Evolutionary conservation across 2,888 invertebrate species (phyloP).

Genomic region (Tenthredo mesomela): DNA sequence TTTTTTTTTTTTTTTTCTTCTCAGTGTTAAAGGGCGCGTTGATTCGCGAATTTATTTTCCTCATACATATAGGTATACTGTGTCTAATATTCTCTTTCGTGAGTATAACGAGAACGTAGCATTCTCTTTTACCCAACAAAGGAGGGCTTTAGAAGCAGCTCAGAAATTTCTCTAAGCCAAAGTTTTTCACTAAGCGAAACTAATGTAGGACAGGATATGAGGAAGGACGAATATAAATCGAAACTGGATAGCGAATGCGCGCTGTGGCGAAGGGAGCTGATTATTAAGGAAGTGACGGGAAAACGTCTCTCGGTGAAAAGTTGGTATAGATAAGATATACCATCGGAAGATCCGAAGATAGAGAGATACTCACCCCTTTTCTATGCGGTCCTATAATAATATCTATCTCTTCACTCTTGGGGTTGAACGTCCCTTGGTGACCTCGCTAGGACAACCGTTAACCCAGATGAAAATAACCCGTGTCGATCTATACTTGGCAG

Average conservation of each 20-base stretch:
- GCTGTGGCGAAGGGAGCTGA: not conserved
- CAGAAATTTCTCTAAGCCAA: not conserved
- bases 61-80: not conserved
- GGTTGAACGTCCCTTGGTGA: conserved; percentile 46
- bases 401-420: conserved; percentile 37
- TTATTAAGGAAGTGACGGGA: conserved; percentile 36
- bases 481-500: conserved; percentile 38
- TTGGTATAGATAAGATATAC: conserved; percentile 26
- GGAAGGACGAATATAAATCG: conserved; percentile 37
- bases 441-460: conserved; percentile 43
- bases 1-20: no score
- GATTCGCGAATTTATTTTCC: conserved; percentile 12
- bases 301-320: conserved; percentile 24
- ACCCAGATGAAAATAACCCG: conserved; percentile 48
- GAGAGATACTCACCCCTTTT: conserved; percentile 7
- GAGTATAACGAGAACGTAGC: conserved; percentile 13
- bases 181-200: conserved; percentile 29
- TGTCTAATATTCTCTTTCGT: not conserved
- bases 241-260: not conserved
- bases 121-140: not conserved
- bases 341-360: conserved; percentile 13
- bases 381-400: conserved; percentile 28
- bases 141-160: not conserved
- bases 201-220: conserved; percentile 32
- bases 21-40: not conserved